Base-by-base conservation (phyloP, 1,140 invertebrate genomes). In the Pogonomyrmex barbatus region DNA sequence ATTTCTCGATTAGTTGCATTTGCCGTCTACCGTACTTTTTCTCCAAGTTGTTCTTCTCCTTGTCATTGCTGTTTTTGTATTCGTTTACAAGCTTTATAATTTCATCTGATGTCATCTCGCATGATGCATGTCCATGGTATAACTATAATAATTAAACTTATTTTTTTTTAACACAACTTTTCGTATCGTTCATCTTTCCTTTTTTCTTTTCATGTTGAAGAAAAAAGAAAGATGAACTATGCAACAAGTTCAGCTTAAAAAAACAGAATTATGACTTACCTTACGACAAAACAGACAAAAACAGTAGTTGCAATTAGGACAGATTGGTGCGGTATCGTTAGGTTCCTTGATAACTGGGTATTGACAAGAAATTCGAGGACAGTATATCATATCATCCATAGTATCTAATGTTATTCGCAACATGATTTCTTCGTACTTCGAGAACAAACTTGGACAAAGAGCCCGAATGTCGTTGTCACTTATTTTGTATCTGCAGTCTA, bases 241-340 rank as follows among this genome's bases (percentile, higher is more conserved):
- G n/a, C 30, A 9, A 56, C 10, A 14, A 24, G 24, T 24, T 76
- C 2, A 47, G 14, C n/a, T 14, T 17, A 50, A 54, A 79, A 79
- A 36, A 47, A 62, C 45, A 47, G n/a, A 14, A 54, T 24, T 36
- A 33, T 33, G 6, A 36, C 1, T 54, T 5, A 95, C 95, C 90
- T 96, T 95, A 86, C 95, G 94, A 91, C 97, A 97, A 39, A 95
- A 91, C 10, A 94, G 90, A 90, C 97, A 97, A 92, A 97, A 97
- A 14, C 94, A 95, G 91, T 96, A 96, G 3, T 92, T 86, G 91
- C 97, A 97, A 5, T 89, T 87, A 1, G 94, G 93, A 92, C 97
- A 97, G 4, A 87, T 92, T 0, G 95, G 96, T 78, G 96, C 93
- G 47, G 93, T 95, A 56, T 95, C 95, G 17, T 89, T 79, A 2